Conservation (phyloP, 2,797 vertebrate species). For the Tarsius wallacei region DNA sequence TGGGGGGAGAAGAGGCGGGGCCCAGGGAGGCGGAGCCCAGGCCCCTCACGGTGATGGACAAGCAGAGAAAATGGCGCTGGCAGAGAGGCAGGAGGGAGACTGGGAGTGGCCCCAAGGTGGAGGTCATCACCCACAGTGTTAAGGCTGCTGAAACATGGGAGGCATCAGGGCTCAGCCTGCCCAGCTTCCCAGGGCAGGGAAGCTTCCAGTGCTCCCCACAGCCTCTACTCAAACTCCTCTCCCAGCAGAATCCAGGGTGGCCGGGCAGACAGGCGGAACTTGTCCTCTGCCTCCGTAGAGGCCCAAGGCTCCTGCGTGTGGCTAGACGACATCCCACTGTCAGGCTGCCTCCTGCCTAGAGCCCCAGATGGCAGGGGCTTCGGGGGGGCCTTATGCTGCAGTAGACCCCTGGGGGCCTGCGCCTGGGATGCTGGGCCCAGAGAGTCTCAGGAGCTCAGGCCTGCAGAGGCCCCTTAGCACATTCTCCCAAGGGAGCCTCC, state of each 20-base stretch:
- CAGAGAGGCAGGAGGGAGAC: background rate
- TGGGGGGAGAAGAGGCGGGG: background rate
- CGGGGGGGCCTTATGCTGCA: background rate
- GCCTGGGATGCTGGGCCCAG: background rate
- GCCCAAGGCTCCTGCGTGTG: rapidly evolving
- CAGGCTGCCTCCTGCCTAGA: background rate
- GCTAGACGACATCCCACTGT: background rate
- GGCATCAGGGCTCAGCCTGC: background rate
- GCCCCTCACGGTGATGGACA: background rate
- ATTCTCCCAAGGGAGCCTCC: background rate
- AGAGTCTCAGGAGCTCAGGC: background rate
- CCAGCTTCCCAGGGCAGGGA: rapidly evolving
- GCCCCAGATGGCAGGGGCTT: background rate
- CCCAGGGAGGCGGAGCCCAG: background rate
- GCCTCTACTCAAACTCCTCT: background rate
- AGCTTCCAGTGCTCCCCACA: background rate
- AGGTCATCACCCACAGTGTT: rapidly evolving
- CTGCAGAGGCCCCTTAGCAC: background rate
- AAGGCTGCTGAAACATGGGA: rapidly evolving
- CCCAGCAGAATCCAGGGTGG: background rate
- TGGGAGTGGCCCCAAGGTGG: background rate
- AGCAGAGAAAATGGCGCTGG: background rate
- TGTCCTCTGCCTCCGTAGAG: background rate
- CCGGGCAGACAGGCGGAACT: background rate
- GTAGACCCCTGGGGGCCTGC: background rate